Base-by-base conservation (phyloP, 2,113 vertebrate species). In the Ceyx margarethae region DNA sequence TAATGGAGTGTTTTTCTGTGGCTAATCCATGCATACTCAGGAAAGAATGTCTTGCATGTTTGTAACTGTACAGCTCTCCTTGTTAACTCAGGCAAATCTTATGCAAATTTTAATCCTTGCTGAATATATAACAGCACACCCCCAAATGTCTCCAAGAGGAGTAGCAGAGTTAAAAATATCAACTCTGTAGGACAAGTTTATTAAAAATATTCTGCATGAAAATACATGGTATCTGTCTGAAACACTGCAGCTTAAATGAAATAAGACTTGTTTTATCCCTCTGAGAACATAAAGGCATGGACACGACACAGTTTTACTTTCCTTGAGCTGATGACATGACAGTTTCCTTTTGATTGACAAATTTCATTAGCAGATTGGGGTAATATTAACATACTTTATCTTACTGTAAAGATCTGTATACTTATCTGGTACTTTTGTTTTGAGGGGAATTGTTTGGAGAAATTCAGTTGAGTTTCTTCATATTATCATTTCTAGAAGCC, bases 191-290 rank as follows among this genome's bases (percentile, higher is more conserved):
- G 53, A 90, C 53, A 68, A 81, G 45, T 61, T 86, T 78, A 75
- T 91, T 91, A 50, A 78, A 87, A 78, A 79, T 85, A 68, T 48
- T 87, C 84, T 91, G 35, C 69, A n/a, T 81, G 61, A 67, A 75
- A 84, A 84, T 57, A 13, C 26, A 42, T 64, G 69, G 53, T 72
- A 68, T 64, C 90, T 62, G 64, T 68, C 75, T 61, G n/a, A 72
- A 84, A 68, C 18, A 13, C 40, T 22, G 31, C 43, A 43, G 69
- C 60, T 51, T 71, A 66, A 78, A 81, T 51, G 48, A 74, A 90
- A 42, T 8, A 74, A 74, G 22, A 7, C 20, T 50, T 57, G 29
- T 29, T 89, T 56, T 48, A 50, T 35, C 48, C 14, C 45, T 77
- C 42, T 46, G 58, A 87, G 82, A 86, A 43, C 7, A 10, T 28